Percentiles rank a stretch among this genome's conserved stretches.
Evolutionary conservation across 2,888 invertebrate genomes (phyloP).

Genomic region (Tenthredo scrophulariae): DNA sequence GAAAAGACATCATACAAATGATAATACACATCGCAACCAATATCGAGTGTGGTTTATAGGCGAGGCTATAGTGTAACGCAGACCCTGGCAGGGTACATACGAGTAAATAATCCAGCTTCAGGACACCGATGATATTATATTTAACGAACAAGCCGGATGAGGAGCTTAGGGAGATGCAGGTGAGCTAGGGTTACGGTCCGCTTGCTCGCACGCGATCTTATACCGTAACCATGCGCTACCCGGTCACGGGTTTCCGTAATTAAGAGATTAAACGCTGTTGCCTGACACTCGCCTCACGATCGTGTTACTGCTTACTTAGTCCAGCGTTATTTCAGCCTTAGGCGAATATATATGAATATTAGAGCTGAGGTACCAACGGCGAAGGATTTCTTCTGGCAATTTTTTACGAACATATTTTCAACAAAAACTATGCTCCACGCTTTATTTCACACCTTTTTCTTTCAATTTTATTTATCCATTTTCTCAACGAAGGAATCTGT

Average conservation of each 20-base stretch:
- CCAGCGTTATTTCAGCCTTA: conserved; percentile 10
- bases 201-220: conserved; percentile 67
- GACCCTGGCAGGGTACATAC: background rate
- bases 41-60: background rate
- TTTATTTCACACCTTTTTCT: too few relatives aligned
- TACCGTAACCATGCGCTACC: conserved; percentile 57
- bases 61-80: too few relatives aligned
- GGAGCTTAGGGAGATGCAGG: conserved; percentile 65
- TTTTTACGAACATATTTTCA: too few relatives aligned
- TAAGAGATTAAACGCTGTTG: conserved; percentile 76
- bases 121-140: conserved; percentile 72
- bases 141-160: conserved; percentile 77
- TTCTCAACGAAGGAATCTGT: too few relatives aligned
- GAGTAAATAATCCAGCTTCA: conserved; percentile 43
- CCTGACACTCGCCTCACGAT: conserved; percentile 65
- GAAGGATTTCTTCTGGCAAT: background rate
- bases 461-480: too few relatives aligned
- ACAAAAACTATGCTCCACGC: too few relatives aligned
- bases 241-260: conserved; percentile 69
- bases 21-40: background rate
- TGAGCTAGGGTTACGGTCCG: conserved; percentile 71
- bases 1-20: background rate
- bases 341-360: background rate
- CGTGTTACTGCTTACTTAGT: conserved; percentile 48
- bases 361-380: background rate